Percentiles rank a stretch among this genome's conserved stretches.
Conservation (phyloP, 2,113 vertebrate genomes). For the Vicugna pacos region DNA sequence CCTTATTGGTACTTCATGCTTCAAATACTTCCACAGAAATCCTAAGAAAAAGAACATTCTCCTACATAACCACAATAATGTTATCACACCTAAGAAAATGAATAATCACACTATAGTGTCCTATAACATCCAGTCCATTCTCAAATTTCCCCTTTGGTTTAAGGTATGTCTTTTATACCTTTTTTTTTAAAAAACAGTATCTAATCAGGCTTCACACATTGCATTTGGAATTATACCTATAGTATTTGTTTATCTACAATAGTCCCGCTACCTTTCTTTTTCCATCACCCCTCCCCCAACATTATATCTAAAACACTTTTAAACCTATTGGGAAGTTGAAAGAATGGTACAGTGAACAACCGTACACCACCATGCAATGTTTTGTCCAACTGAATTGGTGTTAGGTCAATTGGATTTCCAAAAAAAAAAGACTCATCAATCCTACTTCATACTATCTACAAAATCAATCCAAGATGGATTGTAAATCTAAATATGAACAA, state of each 20-base stretch:
- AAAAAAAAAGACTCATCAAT: neutral
- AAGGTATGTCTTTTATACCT: neutral
- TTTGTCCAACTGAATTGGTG: neutral
- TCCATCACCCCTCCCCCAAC: neutral
- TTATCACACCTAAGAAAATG: neutral
- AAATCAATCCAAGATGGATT: neutral
- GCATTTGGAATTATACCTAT: neutral
- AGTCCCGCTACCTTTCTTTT: neutral
- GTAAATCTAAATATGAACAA: neutral
- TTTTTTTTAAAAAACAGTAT: neutral
- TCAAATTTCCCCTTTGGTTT: neutral
- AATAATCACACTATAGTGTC: neutral
- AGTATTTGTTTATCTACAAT: neutral
- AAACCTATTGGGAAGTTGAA: neutral
- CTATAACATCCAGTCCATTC: neutral
- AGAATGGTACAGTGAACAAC: neutral
- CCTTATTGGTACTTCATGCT: neutral
- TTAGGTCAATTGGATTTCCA: neutral
- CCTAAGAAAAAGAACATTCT: conserved; percentile 2
- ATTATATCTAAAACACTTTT: neutral
- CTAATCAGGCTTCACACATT: neutral
- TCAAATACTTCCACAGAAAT: neutral
- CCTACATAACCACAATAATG: neutral
- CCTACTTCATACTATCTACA: neutral
- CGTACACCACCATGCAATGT: neutral